Evolutionary conservation across 2,797 vertebrate species (phyloP), one percentile per base, ranked within the genome.

Genomic region (Melanotaenia pygmaea): DNA sequence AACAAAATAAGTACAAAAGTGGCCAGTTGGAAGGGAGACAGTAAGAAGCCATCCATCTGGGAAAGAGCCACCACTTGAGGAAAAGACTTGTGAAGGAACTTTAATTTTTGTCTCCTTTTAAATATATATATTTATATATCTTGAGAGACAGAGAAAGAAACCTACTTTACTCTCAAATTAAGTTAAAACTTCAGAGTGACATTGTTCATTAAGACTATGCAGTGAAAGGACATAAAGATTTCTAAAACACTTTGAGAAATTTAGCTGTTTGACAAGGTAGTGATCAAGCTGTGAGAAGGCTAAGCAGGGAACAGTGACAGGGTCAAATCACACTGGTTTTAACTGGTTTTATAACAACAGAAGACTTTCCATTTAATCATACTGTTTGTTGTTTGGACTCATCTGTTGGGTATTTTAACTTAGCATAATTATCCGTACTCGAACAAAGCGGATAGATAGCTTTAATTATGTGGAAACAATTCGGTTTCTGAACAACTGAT

Each of bases 171-270:
- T 69, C 5, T 59, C 54, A 68, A 30, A 56, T 62, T 45, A 74
- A 66, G 32, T 26, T 11, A 35, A 67, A 74, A 32, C 59, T 72
- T 79, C 54, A 63, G 64, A 77, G 66, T 73, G 75, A 74, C 75
- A 38, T 26, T 32, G 53, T 47, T 85, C 66, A 70, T 72, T 67
- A 74, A 63, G 64, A 76, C 66, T 61, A 79, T 74, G 57, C 37
- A 26, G 24, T 59, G 43, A 65, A 43, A 78, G 38, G 28, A 40
- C 66, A 69, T 45, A 18, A 68, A 82, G 84, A 83, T 71, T 80
- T 88, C 28, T 53, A 74, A 74, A 59, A 72, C 20, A 26, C 72
- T 67, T 57, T 51, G 71, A 77, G 71, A 80, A 65, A 87, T 84
- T 70, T 66, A 70, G 43, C 59, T 12, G 60, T 69, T 67, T 82